Evolutionary conservation across 2,797 vertebrate genomes (phyloP).

Genomic region (Pipistrellus pygmaeus): DNA sequence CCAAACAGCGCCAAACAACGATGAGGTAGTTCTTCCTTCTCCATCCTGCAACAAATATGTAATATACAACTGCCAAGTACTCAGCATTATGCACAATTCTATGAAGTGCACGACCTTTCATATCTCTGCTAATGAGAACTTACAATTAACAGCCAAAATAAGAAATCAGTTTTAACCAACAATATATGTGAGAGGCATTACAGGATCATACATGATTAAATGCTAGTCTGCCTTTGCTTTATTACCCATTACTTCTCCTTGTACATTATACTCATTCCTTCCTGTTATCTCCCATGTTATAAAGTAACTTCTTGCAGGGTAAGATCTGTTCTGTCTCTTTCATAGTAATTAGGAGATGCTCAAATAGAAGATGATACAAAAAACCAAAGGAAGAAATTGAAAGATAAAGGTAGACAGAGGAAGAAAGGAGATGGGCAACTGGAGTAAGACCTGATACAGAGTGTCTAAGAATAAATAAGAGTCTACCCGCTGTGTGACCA

Average conservation of each 20-base stretch:
- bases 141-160: background rate
- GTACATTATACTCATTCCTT: background rate
- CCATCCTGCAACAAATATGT: background rate
- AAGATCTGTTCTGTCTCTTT: background rate
- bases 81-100: background rate
- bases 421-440: background rate
- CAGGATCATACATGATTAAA: background rate
- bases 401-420: background rate
- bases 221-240: background rate
- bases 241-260: background rate
- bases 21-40: background rate
- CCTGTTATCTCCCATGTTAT: background rate
- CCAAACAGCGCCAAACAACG: background rate
- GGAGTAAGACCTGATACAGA: background rate
- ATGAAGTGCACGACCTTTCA: background rate
- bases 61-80: background rate
- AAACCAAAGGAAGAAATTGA: background rate
- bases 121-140: background rate
- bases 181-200: background rate
- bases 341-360: background rate
- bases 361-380: background rate
- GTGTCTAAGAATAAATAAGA: background rate
- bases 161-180: background rate
- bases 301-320: conserved; percentile 7
- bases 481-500: background rate